A percentile compares a stretch with the other conserved stretches of the same genome.
Evolutionary conservation across 2,113 vertebrate genomes (phyloP).

Genomic region (Melospiza melodia): DNA sequence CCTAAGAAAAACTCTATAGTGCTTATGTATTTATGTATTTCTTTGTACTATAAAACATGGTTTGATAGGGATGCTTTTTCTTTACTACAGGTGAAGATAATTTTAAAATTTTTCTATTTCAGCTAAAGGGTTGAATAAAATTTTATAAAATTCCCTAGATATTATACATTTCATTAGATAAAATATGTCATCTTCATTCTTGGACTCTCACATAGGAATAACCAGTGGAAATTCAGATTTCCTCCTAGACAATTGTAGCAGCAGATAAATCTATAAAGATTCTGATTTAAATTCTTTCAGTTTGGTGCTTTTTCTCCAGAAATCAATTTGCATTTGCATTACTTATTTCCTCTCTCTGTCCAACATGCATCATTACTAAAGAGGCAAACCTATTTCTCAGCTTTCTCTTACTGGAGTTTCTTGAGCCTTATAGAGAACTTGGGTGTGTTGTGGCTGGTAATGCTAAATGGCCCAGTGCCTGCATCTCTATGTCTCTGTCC

Average conservation of each 20-base stretch:
- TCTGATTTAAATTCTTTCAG: background rate
- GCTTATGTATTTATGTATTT: background rate
- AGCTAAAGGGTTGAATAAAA: background rate
- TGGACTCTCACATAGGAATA: background rate
- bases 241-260: background rate
- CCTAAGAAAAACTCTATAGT: background rate
- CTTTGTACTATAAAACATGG: background rate
- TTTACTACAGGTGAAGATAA: background rate
- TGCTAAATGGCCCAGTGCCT: background rate
- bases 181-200: background rate
- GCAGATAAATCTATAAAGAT: background rate
- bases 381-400: background rate
- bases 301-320: background rate
- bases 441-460: background rate
- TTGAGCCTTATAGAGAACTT: background rate
- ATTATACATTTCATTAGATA: background rate
- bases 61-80: background rate
- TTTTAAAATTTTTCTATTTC: background rate
- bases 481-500: background rate
- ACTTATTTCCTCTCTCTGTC: background rate
- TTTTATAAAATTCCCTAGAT: background rate
- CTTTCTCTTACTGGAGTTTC: background rate
- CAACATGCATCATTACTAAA: background rate
- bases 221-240: background rate
- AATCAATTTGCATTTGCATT: background rate